Base-by-base conservation (phyloP, 2,888 invertebrate genomes). In the Coecobrya sp. region DNA sequence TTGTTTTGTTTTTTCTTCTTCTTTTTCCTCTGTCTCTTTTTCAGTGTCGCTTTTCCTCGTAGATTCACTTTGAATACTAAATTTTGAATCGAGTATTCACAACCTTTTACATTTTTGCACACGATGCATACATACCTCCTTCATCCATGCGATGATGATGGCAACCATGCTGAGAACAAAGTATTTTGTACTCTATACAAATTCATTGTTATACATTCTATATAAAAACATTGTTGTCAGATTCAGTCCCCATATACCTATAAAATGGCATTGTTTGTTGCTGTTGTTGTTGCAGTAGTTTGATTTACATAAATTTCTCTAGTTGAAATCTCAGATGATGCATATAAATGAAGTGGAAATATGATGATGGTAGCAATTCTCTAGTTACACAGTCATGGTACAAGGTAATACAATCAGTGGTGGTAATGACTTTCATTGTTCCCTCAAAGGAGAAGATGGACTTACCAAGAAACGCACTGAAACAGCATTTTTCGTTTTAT, bases 361-460 rank as follows among this genome's bases (percentile, higher is more conserved):
- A 79, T 76, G 76, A 76, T 52, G 76, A 79, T 55, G 79, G 25
- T 7, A 76, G 25, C 25, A 49, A 16, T 13, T 76, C 13, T 68
- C 11, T 0, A 25, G 62, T 19, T 19, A 19, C 59, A 19, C 19
- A n/a, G n/a, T n/a, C 19, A n/a, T 19, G n/a, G 5, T 76, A 76
- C 45, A 49, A 76, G 19, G 27, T 3, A 79, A 52, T 55, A 27
- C 27, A 79, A 79, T 79, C 79, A 79, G 25, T 52, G 27, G 27
- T 27, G 79, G 79, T 79, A 79, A 79, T 79, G 79, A 79, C 79
- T 52, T 27, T 16, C 79, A 52, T 79, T 79, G 76, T 76, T 76
- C 30, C 16, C 27, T 13, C 19, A 27, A 30, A 30, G 16, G 8
- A 16, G 25, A 79, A 10, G 11, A 25, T 16, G 79, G 79, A 30